These are phyloP conservation scores for Drosophila watanabei DNA, from an alignment of 1,140 invertebrate genomes.

Conservation along the genomic window DNA sequence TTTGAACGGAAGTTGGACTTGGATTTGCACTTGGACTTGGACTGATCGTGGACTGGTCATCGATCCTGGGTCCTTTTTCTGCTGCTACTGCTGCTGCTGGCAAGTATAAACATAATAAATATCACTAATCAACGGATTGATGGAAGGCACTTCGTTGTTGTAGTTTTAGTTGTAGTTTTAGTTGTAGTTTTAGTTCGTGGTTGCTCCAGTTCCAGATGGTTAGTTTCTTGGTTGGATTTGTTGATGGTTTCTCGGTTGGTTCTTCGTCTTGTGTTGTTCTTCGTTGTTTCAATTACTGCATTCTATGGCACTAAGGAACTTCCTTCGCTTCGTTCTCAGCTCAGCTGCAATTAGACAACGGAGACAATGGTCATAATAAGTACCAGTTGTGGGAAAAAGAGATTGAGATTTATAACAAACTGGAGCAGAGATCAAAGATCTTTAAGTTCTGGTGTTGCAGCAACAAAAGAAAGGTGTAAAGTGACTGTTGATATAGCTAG, in stretches of 20 bases:
- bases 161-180: conserved; percentile 14
- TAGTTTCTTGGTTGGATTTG: conserved; percentile 27
- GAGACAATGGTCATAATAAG: conserved; percentile 39
- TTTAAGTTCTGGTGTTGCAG: background rate
- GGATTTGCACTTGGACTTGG: conserved; percentile 5
- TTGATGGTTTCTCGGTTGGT: conserved; percentile 16
- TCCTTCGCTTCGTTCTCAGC: conserved; percentile 51
- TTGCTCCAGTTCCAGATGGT: conserved; percentile 34
- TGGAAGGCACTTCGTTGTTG: conserved; percentile 68
- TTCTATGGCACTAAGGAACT: conserved; percentile 84
- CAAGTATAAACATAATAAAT: conserved; percentile 82
- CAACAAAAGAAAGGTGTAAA: conserved; percentile 4
- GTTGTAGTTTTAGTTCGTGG: conserved; percentile 4
- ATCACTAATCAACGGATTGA: conserved; percentile 69
- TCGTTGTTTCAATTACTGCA: conserved; percentile 67
- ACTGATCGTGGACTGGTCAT: conserved; percentile 35
- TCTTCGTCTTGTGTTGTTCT: conserved; percentile 13
- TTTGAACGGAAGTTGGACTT: conserved; percentile 64
- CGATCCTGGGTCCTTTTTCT: conserved; percentile 29
- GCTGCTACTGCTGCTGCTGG: conserved; percentile 38
- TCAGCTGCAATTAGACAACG: conserved; percentile 34
- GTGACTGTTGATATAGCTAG: background rate
- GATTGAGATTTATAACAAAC: conserved; percentile 2
- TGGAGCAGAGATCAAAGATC: conserved; percentile 1
- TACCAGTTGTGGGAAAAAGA: conserved; percentile 16